phyloP scores from a whole-genome alignment of 1,140 invertebrate genomes.

The Apis dorsata region DNA sequence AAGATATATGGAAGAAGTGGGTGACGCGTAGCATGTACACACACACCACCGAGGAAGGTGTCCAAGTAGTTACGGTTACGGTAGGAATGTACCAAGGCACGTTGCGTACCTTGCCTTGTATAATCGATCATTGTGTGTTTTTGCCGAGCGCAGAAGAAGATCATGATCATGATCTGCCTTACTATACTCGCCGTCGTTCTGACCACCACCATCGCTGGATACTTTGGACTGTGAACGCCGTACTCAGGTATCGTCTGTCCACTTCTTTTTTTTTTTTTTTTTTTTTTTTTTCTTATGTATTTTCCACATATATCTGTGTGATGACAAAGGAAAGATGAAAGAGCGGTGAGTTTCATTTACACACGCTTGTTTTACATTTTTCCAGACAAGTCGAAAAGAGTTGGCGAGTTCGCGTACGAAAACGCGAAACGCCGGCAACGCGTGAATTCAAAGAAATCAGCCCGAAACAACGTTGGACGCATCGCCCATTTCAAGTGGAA shows the following conservation, averaged over 20 bases:
- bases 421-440: constrained; percentile 62
- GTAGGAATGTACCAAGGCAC: background rate
- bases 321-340: too few relatives aligned
- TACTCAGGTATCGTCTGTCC: constrained; percentile 67
- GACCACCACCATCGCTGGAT: constrained; percentile 87
- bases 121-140: constrained; percentile 65
- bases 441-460: constrained; percentile 66
- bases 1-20: background rate
- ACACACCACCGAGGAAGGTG: background rate
- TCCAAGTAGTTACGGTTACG: background rate
- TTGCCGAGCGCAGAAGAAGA: constrained; percentile 95
- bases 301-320: too few relatives aligned
- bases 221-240: constrained; percentile 82
- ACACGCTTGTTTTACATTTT: background rate
- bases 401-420: constrained; percentile 51
- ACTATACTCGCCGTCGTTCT: constrained; percentile 93
- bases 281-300: too few relatives aligned
- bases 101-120: constrained; percentile 5
- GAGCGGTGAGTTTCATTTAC: background rate
- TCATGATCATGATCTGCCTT: constrained; percentile 98
- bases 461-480: constrained; percentile 52
- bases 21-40: background rate
- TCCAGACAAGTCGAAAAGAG: constrained; percentile 53
- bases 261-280: too few relatives aligned
- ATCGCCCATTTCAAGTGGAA: constrained; percentile 48